phyloP scores from a whole-genome alignment of 2,797 vertebrate species.

The Eupleurogrammus muticus region DNA sequence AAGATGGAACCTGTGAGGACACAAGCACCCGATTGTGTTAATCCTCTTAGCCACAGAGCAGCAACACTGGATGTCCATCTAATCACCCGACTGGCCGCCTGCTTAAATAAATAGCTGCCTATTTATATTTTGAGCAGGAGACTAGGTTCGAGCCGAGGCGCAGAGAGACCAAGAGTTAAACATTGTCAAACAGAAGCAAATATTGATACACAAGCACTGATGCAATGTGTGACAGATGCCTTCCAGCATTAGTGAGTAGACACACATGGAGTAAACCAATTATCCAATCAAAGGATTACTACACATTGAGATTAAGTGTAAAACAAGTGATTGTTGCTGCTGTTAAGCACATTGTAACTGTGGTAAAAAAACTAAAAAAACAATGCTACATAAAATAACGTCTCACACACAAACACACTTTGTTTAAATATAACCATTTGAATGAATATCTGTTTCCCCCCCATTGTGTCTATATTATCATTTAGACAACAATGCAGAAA shows the following conservation, averaged over 20 bases:
- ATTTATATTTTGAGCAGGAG: constrained; percentile 62
- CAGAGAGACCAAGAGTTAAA: constrained; percentile 48
- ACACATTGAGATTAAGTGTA: neutral
- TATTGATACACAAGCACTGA: constrained; percentile 45
- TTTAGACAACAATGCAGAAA: neutral
- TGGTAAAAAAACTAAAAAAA: too few relatives aligned
- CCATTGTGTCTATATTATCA: neutral
- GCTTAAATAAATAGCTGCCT: constrained; percentile 64
- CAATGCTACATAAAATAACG: too few relatives aligned
- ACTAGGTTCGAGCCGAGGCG: constrained; percentile 4
- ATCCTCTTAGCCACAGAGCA: constrained; percentile 79
- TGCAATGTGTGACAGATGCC: constrained; percentile 28
- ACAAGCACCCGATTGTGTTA: constrained; percentile 76
- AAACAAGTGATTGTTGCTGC: too few relatives aligned
- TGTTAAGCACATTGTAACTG: too few relatives aligned
- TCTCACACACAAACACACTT: too few relatives aligned
- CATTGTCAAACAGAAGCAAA: constrained; percentile 68
- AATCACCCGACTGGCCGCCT: constrained; percentile 46
- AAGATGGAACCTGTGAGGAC: constrained; percentile 48
- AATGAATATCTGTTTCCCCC: too few relatives aligned
- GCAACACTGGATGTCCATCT: constrained; percentile 63
- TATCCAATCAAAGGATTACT: neutral
- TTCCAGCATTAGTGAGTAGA: constrained; percentile 5
- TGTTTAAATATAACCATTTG: too few relatives aligned
- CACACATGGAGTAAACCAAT: neutral